Percentiles rank a stretch among this genome's conserved stretches.
These are phyloP conservation scores for Keiferia lycopersicella DNA, from an alignment of 2,888 invertebrate genomes.

Conservation along the genomic window DNA sequence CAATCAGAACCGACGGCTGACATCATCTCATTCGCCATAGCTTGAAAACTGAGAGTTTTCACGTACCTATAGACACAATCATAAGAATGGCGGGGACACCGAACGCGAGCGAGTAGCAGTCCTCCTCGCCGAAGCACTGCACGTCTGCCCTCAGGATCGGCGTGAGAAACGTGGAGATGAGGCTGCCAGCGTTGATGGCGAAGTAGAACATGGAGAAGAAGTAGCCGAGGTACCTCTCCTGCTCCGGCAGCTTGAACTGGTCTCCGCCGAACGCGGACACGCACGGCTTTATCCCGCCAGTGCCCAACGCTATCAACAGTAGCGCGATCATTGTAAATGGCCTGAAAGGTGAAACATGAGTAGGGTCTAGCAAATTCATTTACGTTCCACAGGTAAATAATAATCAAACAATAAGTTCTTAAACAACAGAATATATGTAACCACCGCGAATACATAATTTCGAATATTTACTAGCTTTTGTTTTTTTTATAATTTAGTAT, in stretches of 20 bases:
- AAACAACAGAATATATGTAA: not conserved
- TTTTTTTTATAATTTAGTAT: too few species aligned
- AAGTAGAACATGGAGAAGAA: constrained; percentile 98
- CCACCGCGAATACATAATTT: not conserved
- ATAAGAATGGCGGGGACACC: constrained; percentile 94
- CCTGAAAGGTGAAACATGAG: constrained; percentile 61
- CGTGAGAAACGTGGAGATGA: constrained; percentile 93
- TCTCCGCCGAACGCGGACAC: constrained; percentile 98
- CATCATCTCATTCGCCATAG: too few species aligned
- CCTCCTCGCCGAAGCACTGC: constrained; percentile 87
- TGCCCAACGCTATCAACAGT: constrained; percentile 91
- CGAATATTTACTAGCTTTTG: too few species aligned
- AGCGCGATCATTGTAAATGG: constrained; percentile 85
- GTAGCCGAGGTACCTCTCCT: constrained; percentile 87
- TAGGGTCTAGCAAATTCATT: too few species aligned
- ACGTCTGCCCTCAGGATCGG: constrained; percentile 92
- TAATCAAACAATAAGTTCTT: not conserved
- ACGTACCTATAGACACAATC: constrained; percentile 89
- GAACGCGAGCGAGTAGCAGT: constrained; percentile 93
- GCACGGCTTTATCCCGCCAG: constrained; percentile 98
- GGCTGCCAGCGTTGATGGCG: constrained; percentile 94
- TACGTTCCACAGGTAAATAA: not conserved
- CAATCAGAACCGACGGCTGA: too few species aligned
- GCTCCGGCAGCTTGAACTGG: constrained; percentile 91
- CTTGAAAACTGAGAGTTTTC: not conserved